phyloP scores from a whole-genome alignment of 2,797 vertebrate species.

The Bryconaethiops microstoma region DNA sequence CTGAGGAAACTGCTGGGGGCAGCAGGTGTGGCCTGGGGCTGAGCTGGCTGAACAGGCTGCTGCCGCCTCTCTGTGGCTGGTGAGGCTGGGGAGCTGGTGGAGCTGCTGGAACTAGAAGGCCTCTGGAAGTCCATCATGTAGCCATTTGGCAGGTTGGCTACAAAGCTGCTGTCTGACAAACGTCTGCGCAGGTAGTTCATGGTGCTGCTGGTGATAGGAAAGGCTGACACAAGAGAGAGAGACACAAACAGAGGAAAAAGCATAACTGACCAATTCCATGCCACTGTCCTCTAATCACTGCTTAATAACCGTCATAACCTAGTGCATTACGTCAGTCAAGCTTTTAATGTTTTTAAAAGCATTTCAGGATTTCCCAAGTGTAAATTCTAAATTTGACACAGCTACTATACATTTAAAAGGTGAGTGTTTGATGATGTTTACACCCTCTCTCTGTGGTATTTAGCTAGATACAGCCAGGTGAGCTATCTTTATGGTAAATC shows the following conservation, averaged over 20 bases:
- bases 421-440: too few relatives aligned
- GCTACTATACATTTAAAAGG: too few relatives aligned
- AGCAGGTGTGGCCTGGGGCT: constrained; percentile 61
- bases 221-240: constrained; percentile 38
- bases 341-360: too few relatives aligned
- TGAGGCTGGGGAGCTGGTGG: constrained; percentile 75
- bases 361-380: too few relatives aligned
- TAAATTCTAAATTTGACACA: too few relatives aligned
- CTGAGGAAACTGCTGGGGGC: constrained; percentile 85
- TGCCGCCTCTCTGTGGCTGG: constrained; percentile 71
- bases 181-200: constrained; percentile 98
- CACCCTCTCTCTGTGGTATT: too few relatives aligned
- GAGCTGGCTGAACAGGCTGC: constrained; percentile 57
- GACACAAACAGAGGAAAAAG: constrained; percentile 48
- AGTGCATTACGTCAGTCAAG: too few relatives aligned
- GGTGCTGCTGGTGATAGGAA: constrained; percentile 55
- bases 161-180: constrained; percentile 95
- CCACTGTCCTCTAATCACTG: too few relatives aligned
- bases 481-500: too few relatives aligned
- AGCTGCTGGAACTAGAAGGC: constrained; percentile 82
- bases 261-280: not conserved
- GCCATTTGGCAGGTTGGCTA: constrained; percentile 94
- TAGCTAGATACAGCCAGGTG: too few relatives aligned
- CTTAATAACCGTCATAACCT: too few relatives aligned
- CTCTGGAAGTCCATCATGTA: constrained; percentile 96